Conservation (phyloP, 2,113 vertebrate genomes). For the Collichthys lucidus region DNA sequence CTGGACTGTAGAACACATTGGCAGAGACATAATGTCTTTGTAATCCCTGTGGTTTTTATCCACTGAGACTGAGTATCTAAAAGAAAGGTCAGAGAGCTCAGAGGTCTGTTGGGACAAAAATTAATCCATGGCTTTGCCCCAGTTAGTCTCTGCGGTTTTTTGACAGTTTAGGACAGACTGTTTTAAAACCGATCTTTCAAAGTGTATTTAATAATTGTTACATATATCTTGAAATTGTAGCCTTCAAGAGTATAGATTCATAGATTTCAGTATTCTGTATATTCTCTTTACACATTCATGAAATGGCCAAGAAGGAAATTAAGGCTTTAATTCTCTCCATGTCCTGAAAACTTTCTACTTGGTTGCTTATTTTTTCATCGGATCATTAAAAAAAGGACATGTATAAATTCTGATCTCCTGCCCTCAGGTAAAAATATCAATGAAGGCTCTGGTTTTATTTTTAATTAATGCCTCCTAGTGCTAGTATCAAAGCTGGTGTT, state of each 20-base stretch:
- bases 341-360: background rate
- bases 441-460: too few species aligned
- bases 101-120: conserved; percentile 32
- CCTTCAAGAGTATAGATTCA: background rate
- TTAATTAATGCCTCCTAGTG: too few species aligned
- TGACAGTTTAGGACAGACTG: background rate
- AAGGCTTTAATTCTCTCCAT: too few species aligned
- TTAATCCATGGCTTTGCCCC: conserved; percentile 46
- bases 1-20: conserved; percentile 4
- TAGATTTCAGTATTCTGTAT: background rate
- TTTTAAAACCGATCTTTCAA: conserved; percentile 27
- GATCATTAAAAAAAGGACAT: too few species aligned
- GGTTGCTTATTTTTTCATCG: background rate
- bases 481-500: too few species aligned
- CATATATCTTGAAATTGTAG: background rate
- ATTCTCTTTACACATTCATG: background rate
- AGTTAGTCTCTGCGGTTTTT: conserved; percentile 21
- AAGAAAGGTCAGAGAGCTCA: conserved; percentile 56
- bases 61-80: conserved; percentile 42
- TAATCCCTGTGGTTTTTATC: conserved; percentile 45
- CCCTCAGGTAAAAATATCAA: too few species aligned
- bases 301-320: background rate
- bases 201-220: conserved; percentile 6
- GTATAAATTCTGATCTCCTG: too few species aligned
- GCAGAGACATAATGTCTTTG: conserved; percentile 40